phyloP scores from a whole-genome alignment of 2,113 vertebrate species.

The Smithornis capensis region DNA sequence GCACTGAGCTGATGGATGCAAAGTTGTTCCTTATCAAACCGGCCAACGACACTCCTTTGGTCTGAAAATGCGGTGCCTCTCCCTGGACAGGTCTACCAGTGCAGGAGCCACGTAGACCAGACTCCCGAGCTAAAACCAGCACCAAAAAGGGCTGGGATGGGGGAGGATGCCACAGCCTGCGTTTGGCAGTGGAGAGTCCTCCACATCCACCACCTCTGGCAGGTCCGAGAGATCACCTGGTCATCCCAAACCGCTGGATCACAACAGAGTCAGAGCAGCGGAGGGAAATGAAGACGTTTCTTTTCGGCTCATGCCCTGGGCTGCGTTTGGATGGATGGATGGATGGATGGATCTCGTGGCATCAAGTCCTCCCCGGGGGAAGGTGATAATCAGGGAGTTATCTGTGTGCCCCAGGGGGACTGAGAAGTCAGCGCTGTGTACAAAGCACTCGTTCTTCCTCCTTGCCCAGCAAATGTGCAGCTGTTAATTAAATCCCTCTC shows the following conservation, averaged over 20 bases:
- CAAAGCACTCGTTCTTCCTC: not conserved
- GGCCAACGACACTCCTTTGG: not conserved
- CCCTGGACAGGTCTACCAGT: not conserved
- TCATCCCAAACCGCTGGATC: fast-evolving
- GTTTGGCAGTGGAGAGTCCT: fast-evolving
- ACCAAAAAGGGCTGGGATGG: not conserved
- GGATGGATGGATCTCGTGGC: not conserved
- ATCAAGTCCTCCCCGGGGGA: not conserved
- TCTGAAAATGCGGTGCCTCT: not conserved
- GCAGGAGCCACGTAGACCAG: not conserved
- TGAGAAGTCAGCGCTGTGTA: not conserved
- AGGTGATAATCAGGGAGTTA: not conserved
- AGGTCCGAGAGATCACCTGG: not conserved
- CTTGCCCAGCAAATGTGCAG: not conserved
- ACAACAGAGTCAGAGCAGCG: not conserved
- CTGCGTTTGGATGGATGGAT: not conserved
- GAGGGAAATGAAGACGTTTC: not conserved
- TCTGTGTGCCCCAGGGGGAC: not conserved
- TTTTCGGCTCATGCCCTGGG: fast-evolving
- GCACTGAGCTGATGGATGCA: not conserved
- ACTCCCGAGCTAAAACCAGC: fast-evolving
- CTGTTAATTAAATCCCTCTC: conserved; percentile 47
- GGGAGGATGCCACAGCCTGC: not conserved
- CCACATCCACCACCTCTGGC: not conserved
- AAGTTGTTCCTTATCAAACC: not conserved